A percentile compares a stretch with the other conserved stretches of the same genome.
These are phyloP conservation scores for Manis crassicaudata DNA, from an alignment of 2,797 vertebrate genomes.

Conservation along the genomic window DNA sequence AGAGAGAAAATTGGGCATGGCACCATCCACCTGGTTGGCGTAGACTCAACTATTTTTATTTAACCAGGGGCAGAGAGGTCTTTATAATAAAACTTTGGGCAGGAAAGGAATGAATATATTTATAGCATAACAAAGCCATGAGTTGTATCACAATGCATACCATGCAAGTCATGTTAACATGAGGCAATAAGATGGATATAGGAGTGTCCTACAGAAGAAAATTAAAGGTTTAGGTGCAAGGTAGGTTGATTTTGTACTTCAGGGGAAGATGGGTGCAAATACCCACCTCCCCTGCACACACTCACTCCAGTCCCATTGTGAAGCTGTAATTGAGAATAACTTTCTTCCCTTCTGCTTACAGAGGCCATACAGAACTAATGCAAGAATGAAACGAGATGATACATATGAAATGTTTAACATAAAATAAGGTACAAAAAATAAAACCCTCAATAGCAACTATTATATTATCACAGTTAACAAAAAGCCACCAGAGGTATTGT, in stretches of 20 bases:
- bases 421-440: background rate
- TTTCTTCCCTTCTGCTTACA: background rate
- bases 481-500: background rate
- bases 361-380: background rate
- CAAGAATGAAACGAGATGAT: background rate
- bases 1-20: background rate
- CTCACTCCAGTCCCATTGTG: background rate
- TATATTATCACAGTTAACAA: background rate
- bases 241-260: background rate
- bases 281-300: background rate
- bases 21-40: fast-evolving
- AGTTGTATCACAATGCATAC: background rate
- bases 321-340: background rate
- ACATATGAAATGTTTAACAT: background rate
- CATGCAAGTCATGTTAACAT: background rate
- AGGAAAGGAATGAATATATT: background rate
- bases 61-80: background rate
- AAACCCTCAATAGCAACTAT: background rate
- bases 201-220: background rate
- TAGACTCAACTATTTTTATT: background rate
- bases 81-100: background rate
- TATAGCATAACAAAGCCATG: background rate
- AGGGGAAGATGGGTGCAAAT: background rate
- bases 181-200: background rate
- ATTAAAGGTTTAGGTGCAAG: background rate